Base-by-base conservation (phyloP, 2,888 invertebrate genomes). In the Neoitamus cyanurus region DNA sequence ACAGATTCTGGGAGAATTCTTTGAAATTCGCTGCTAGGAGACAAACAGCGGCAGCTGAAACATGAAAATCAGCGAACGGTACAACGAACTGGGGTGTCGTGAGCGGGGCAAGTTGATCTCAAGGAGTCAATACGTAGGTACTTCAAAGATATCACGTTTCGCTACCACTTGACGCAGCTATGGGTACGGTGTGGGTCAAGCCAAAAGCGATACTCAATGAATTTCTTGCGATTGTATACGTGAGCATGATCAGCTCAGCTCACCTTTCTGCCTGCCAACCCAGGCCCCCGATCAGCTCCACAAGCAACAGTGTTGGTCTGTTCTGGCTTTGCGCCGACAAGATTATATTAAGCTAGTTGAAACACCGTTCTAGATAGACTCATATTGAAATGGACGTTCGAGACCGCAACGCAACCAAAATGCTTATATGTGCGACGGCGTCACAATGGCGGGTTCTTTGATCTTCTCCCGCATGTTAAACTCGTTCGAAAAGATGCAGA, bases 131-230 rank as follows among this genome's bases (percentile, higher is more conserved):
- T 37, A 25, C 34, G n/a, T 58, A 25, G 9, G 30, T 75, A 84
- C 77, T 36, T 84, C 75, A 84, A 84, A 84, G 84, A 58, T 84
- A 84, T 84, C 84, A 34, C 48, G 30, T 84, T 58, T 83, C 75
- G 75, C 5, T 42, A 42, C n/a, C 42, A 13, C 42, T 15, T 3
- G n/a, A 42, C 42, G n/a, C 42, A n/a, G n/a, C 31, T n/a, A 42
- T 15, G 42, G 15, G 42, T 42, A n/a, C 15, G 15, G 13, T n/a
- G 42, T 42, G 42, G 42, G 42, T 42, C 42, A 42, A 42, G 42
- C n/a, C n/a, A n/a, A n/a, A n/a, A n/a, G n/a, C n/a, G n/a, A 5
- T 13, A 42, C 42, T 42, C 42, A n/a, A n/a, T 4, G 42, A n/a
- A n/a, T 42, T 42, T 5, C n/a, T 42, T 42, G n/a, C 13, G 42